Percentiles rank a stretch among this genome's conserved stretches.
Evolutionary conservation across 2,888 invertebrate species (phyloP).

Genomic region (Thysanoteuthis rhombus): DNA sequence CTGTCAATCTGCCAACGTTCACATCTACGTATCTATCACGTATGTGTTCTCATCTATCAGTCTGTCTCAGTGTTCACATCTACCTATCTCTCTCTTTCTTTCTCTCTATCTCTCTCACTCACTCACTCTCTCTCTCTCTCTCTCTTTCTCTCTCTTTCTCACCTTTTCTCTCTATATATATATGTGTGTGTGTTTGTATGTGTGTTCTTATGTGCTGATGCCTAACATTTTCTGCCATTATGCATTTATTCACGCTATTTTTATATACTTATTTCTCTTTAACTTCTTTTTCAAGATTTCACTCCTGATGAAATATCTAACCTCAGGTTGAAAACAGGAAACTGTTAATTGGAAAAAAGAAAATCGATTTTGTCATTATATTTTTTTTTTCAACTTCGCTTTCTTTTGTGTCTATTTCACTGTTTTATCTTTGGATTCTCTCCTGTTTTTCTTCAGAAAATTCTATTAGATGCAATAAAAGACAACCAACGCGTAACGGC

Average conservation of each 20-base stretch:
- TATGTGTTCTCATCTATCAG: too few relatives aligned
- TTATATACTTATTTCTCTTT: background rate
- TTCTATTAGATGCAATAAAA: background rate
- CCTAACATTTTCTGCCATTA: background rate
- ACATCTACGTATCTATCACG: too few relatives aligned
- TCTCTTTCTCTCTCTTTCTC: too few relatives aligned
- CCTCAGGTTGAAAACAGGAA: background rate
- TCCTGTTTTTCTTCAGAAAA: background rate
- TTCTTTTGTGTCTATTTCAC: background rate
- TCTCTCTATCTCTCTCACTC: too few relatives aligned
- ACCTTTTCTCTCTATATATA: too few relatives aligned
- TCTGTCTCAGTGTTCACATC: too few relatives aligned
- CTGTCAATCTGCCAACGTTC: too few relatives aligned
- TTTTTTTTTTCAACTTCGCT: background rate
- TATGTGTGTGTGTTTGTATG: background rate
- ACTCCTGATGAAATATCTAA: background rate
- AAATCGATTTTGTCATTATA: background rate
- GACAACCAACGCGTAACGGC: background rate
- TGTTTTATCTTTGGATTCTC: background rate
- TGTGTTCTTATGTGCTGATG: background rate
- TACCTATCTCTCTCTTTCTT: too few relatives aligned
- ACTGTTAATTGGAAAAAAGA: slow-evolving; percentile 12
- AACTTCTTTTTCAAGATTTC: background rate
- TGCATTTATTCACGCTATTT: background rate
- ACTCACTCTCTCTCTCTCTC: too few relatives aligned